phyloP scores from a whole-genome alignment of 2,113 vertebrate species.

The Thermophis baileyi region DNA sequence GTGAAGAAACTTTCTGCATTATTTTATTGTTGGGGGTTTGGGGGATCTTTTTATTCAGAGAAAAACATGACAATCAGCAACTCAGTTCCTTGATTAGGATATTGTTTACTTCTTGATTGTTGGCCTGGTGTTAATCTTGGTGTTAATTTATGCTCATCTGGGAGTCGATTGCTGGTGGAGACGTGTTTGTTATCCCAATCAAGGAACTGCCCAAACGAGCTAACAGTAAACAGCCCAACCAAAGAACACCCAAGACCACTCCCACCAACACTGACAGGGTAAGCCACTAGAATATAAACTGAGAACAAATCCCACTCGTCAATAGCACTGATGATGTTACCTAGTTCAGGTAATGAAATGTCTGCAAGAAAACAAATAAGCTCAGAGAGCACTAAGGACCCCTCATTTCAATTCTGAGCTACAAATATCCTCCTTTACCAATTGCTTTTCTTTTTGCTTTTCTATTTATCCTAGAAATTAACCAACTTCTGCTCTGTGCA shows the following conservation, averaged over 20 bases:
- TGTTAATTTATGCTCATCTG: not conserved
- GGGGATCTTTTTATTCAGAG: not conserved
- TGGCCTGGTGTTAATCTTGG: not conserved
- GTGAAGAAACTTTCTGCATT: not conserved
- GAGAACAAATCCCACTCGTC: not conserved
- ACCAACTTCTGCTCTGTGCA: not conserved
- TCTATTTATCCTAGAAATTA: not conserved
- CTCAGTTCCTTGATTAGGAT: not conserved
- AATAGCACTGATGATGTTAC: not conserved
- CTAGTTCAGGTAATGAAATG: not conserved
- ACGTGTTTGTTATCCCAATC: not conserved
- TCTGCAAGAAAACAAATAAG: not conserved
- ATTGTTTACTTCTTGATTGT: not conserved
- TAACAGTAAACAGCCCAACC: not conserved
- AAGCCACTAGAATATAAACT: not conserved
- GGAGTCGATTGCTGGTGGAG: not conserved
- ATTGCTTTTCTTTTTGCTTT: not conserved
- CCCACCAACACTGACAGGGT: not conserved
- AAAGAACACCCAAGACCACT: not conserved
- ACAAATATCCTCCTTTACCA: not conserved
- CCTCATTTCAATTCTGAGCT: not conserved
- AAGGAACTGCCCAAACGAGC: not conserved
- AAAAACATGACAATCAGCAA: not conserved
- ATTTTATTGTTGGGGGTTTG: not conserved
- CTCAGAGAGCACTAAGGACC: not conserved